Base-by-base conservation (phyloP, 2,888 invertebrate genomes). In the Rhamnusium bicolor region DNA sequence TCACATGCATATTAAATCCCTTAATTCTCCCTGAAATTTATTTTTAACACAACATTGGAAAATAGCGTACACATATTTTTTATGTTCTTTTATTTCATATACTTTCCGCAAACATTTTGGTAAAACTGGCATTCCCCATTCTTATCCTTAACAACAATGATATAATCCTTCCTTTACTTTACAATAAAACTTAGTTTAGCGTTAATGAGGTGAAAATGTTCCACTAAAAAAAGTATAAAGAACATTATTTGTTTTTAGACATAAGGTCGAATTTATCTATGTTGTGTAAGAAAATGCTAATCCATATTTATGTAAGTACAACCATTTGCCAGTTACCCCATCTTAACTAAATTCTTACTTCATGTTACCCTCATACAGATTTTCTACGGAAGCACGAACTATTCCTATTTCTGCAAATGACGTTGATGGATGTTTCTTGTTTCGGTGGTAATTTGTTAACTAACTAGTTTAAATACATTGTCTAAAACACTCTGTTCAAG, bases 401-500 rank as follows among this genome's bases (percentile, higher is more conserved):
- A 56, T 40, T 67, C 66, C 74, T 70, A 70, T 66, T 74, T 71
- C 78, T 80, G 79, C 51, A n/a, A 56, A 51, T 24, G 79, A 80
- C 80, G 56, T 71, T 79, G 80, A 80, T 80, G 72, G 79, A 80
- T 80, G 79, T 72, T 78, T 62, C 74, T 70, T 74, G 73, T 76
- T 77, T 71, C 72, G 32, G 54, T 69, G 56, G 70, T 63, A 78
- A 79, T 79, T 77, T 78, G 70, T 72, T 69, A 69, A 69, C 70
- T 58, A 77, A 74, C 74, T 71, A 72, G 71, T 75, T 74, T 70
- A 73, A 77, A 75, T 70, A 69, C 73, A 66, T 72, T 70, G 72
- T 72, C 71, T 71, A 32, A 54, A 76, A 74, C 74, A 72, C 21
- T 71, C 71, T 24, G 67, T n/a, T 47, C 14, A 32, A 66, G 56